Evolutionary conservation across 2,888 invertebrate species (phyloP).

Genomic region (Napeogenes sylphis): DNA sequence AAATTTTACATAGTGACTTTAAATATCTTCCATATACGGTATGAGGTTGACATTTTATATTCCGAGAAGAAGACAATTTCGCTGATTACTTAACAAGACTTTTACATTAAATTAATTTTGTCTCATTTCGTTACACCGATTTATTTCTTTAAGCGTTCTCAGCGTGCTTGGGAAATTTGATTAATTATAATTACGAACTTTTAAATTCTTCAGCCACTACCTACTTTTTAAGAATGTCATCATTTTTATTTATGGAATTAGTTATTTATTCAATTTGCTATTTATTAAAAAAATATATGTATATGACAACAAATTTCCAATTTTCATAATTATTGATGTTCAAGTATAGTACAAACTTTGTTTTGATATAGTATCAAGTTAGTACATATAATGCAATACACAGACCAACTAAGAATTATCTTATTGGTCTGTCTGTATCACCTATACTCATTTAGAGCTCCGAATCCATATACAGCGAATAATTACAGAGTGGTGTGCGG

Average conservation of each 20-base stretch:
- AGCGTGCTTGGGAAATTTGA: slow-evolving; percentile 11
- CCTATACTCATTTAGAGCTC: slow-evolving; percentile 32
- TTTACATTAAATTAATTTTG: slow-evolving; percentile 21
- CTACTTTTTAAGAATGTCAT: not conserved
- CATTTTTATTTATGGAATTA: no score
- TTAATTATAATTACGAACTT: slow-evolving; percentile 10
- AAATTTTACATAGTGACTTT: slow-evolving; percentile 10
- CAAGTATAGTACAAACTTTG: no score
- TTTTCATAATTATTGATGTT: no score
- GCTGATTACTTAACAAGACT: slow-evolving; percentile 23
- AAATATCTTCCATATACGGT: slow-evolving; percentile 13
- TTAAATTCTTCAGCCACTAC: not conserved
- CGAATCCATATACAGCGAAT: slow-evolving; percentile 31
- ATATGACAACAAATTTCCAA: no score
- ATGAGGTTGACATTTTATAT: slow-evolving; percentile 26
- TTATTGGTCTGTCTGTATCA: not conserved
- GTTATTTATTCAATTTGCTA: no score
- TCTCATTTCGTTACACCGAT: slow-evolving; percentile 15
- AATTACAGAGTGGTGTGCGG: slow-evolving; percentile 15
- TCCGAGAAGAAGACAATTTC: slow-evolving; percentile 28
- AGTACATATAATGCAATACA: not conserved
- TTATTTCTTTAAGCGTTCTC: slow-evolving; percentile 19
- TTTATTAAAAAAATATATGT: no score
- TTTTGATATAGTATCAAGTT: no score
- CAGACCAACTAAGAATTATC: not conserved